Conservation (phyloP, 2,888 invertebrate species). For the Tanypteryx hageni region DNA sequence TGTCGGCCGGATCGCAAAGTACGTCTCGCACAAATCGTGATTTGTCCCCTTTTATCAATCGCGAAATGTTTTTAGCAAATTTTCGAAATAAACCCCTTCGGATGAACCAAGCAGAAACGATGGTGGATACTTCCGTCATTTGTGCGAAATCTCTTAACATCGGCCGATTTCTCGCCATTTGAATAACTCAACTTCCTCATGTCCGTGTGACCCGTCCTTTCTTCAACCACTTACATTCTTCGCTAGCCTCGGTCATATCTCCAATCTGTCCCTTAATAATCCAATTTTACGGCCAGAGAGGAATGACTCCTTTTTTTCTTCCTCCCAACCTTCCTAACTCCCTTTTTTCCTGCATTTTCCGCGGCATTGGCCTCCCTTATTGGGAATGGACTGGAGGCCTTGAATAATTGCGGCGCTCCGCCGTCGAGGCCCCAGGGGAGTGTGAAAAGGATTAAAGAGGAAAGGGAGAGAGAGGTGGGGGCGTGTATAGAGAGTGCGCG, state of each 20-base stretch:
- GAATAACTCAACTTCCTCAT: too few species aligned
- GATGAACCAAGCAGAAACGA: too few species aligned
- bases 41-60: too few species aligned
- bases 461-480: background rate
- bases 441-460: conserved; percentile 55
- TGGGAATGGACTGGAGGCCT: conserved; percentile 51
- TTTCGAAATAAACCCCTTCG: too few species aligned
- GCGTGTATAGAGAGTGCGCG: background rate
- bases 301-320: conserved; percentile 5
- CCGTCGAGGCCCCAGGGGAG: conserved; percentile 36
- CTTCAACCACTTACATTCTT: background rate
- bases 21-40: too few species aligned
- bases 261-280: conserved; percentile 35
- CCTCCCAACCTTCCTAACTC: background rate
- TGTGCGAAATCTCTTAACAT: too few species aligned
- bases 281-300: conserved; percentile 27
- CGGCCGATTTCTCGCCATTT: too few species aligned
- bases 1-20: too few species aligned
- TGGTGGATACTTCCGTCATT: too few species aligned
- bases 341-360: conserved; percentile 22
- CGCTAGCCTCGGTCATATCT: background rate
- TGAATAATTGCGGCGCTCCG: conserved; percentile 56
- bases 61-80: too few species aligned
- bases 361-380: conserved; percentile 53
- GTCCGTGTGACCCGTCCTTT: too few species aligned